A percentile compares a stretch with the other conserved stretches of the same genome.
phyloP scores from a whole-genome alignment of 2,113 vertebrate species.

The Penelope pileata region DNA sequence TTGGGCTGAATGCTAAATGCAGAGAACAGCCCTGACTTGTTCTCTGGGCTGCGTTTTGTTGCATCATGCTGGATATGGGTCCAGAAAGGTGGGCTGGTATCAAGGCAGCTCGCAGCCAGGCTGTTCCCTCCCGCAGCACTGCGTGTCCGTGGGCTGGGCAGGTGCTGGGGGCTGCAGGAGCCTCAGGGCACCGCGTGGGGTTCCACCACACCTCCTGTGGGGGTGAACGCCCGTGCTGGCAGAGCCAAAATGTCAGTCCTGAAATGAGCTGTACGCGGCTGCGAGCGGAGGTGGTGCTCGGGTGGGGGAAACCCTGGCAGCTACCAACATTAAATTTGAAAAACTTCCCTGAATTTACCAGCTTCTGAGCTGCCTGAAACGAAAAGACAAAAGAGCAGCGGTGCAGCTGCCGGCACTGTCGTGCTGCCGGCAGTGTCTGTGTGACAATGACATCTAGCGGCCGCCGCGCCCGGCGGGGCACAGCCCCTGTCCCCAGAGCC shows the following conservation, averaged over 20 bases:
- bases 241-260: background rate
- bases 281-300: background rate
- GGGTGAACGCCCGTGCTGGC: no score
- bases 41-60: background rate
- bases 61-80: background rate
- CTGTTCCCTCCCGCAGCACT: accelerated
- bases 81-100: background rate
- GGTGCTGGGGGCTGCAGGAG: background rate
- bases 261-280: background rate
- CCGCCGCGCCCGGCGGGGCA: background rate
- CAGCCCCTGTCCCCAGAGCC: background rate
- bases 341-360: background rate
- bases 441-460: background rate
- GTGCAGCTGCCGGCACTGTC: background rate
- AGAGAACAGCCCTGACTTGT: slow-evolving; percentile 40
- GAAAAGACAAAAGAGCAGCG: background rate
- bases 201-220: no score
- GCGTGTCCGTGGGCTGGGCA: accelerated
- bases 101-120: background rate
- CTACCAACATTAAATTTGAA: background rate
- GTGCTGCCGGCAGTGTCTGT: background rate
- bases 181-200: background rate
- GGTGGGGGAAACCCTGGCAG: background rate
- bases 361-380: background rate
- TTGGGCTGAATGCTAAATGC: background rate